These are phyloP conservation scores for Megaceryle alcyon DNA, from an alignment of 2,797 vertebrate genomes.

Conservation along the genomic window DNA sequence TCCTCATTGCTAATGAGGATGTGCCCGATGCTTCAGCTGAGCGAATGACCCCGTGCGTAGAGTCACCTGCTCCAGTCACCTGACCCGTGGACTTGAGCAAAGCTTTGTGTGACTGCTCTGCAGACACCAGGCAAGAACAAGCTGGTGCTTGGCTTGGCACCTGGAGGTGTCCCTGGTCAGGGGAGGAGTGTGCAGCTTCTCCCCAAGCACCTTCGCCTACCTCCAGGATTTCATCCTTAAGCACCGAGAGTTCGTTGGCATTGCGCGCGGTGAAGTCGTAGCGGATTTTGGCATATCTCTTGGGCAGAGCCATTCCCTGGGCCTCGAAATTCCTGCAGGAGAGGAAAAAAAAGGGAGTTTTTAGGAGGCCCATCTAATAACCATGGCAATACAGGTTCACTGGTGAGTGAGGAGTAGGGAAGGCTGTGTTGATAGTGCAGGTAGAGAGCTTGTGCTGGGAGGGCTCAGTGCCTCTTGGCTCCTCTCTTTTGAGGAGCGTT, in stretches of 20 bases:
- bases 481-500: neutral
- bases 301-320: conserved; percentile 55
- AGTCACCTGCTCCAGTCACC: neutral
- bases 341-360: neutral
- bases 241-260: conserved; percentile 92
- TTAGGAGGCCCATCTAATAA: neutral
- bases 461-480: neutral
- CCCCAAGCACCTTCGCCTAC: conserved; percentile 62
- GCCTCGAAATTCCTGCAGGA: conserved; percentile 83
- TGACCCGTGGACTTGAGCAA: neutral
- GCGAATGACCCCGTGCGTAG: neutral
- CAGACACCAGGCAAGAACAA: neutral
- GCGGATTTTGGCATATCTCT: conserved; percentile 90
- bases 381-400: accelerated
- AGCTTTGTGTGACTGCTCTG: neutral
- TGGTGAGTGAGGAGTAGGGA: neutral
- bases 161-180: neutral
- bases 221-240: conserved; percentile 95
- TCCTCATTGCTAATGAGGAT: neutral
- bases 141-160: neutral
- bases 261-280: conserved; percentile 95
- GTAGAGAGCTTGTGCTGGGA: neutral
- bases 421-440: neutral
- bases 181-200: neutral
- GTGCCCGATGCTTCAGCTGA: neutral